phyloP scores from a whole-genome alignment of 1,140 invertebrate species.

The Eufriesea mexicana region DNA sequence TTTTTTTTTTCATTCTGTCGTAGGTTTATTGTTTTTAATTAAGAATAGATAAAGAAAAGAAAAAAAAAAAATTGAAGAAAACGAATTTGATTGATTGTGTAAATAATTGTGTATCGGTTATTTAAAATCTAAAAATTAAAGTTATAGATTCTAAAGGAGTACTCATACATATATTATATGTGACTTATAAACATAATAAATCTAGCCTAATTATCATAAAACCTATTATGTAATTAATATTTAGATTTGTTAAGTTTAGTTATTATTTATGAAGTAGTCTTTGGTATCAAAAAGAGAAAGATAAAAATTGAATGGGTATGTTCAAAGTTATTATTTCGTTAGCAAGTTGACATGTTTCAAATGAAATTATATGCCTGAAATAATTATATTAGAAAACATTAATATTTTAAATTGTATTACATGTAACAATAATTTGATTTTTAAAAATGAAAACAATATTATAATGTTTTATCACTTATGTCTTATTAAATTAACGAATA shows the following conservation, averaged over 20 bases:
- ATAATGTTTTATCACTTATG: too few relatives aligned
- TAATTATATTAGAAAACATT: neutral
- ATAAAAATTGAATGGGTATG: neutral
- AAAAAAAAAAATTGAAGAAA: neutral
- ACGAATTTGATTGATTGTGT: neutral
- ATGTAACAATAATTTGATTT: neutral
- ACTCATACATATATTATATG: neutral
- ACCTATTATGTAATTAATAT: neutral
- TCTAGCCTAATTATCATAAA: neutral
- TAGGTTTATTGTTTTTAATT: neutral
- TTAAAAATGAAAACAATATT: neutral
- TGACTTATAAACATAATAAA: too few relatives aligned
- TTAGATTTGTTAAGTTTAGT: neutral
- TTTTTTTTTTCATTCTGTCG: neutral
- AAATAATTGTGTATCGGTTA: neutral
- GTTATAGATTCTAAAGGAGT: neutral
- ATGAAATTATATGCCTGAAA: neutral
- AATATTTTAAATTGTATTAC: neutral
- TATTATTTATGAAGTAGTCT: neutral
- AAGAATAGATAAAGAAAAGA: neutral
- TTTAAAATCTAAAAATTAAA: too few relatives aligned
- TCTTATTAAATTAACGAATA: neutral
- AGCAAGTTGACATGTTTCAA: neutral
- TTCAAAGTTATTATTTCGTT: constrained; percentile 3
- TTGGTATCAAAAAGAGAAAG: neutral